Conservation (phyloP, 2,113 vertebrate genomes). For the Seriola dumerili region DNA sequence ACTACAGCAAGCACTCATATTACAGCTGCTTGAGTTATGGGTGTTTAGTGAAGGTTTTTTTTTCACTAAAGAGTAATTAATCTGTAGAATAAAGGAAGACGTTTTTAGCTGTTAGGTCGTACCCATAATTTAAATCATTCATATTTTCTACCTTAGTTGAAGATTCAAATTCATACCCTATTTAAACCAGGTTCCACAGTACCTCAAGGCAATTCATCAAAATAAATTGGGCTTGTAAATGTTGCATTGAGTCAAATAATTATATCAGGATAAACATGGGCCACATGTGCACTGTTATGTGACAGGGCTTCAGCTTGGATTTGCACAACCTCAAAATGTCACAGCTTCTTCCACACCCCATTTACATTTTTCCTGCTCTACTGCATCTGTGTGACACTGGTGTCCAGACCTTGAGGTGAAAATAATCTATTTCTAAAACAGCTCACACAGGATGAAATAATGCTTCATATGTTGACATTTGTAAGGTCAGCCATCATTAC, state of each 20-base stretch:
- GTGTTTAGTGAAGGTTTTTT: neutral
- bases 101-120: neutral
- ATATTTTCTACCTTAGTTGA: neutral
- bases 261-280: conserved; percentile 1
- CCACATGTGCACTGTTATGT: conserved; percentile 58
- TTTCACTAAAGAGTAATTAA: neutral
- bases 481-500: conserved; percentile 38
- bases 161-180: neutral
- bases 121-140: neutral
- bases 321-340: conserved; percentile 81
- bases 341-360: conserved; percentile 43
- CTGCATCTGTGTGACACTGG: conserved; percentile 38
- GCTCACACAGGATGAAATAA: conserved; percentile 14
- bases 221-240: neutral
- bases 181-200: neutral
- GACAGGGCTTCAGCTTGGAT: conserved; percentile 68
- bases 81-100: neutral
- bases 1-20: neutral
- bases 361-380: conserved; percentile 43
- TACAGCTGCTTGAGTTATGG: neutral
- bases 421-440: conserved; percentile 30
- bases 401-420: conserved; percentile 23
- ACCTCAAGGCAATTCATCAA: neutral
- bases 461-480: conserved; percentile 36
- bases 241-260: conserved; percentile 7